phyloP scores from a whole-genome alignment of 2,797 vertebrate genomes.

The Sphenopsis melanotis region DNA sequence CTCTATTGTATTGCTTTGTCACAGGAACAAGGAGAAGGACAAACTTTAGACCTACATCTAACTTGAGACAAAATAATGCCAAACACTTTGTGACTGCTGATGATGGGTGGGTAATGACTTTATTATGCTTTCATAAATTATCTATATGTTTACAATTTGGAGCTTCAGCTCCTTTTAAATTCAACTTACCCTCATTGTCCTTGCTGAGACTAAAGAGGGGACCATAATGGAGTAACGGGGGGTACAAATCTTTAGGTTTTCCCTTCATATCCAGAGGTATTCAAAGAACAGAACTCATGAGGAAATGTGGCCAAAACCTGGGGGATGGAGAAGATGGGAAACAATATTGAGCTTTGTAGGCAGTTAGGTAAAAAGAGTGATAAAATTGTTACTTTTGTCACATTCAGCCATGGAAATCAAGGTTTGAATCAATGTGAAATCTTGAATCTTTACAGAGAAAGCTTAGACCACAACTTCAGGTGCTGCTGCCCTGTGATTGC shows the following conservation, averaged over 20 bases:
- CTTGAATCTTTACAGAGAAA: not conserved
- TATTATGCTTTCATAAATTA: not conserved
- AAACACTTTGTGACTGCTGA: not conserved
- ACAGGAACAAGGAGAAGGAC: not conserved
- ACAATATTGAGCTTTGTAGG: not conserved
- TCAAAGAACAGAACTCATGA: not conserved
- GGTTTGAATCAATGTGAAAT: not conserved
- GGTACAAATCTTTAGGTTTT: not conserved
- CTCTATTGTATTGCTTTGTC: not conserved
- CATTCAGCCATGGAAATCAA: not conserved
- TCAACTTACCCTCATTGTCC: not conserved
- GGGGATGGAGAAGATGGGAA: not conserved
- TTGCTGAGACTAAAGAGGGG: not conserved
- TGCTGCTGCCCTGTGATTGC: fast-evolving
- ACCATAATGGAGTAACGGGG: fast-evolving
- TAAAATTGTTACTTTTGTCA: not conserved
- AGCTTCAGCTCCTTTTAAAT: not conserved
- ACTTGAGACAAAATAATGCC: not conserved
- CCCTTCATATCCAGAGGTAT: not conserved
- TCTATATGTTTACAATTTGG: not conserved
- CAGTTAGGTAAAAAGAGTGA: not conserved
- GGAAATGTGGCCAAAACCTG: not conserved
- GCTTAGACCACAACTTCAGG: not conserved
- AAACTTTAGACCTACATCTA: not conserved
- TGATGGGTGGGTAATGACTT: not conserved